Conservation (phyloP, 1,140 invertebrate species). For the Neotoxoptera formosana region DNA sequence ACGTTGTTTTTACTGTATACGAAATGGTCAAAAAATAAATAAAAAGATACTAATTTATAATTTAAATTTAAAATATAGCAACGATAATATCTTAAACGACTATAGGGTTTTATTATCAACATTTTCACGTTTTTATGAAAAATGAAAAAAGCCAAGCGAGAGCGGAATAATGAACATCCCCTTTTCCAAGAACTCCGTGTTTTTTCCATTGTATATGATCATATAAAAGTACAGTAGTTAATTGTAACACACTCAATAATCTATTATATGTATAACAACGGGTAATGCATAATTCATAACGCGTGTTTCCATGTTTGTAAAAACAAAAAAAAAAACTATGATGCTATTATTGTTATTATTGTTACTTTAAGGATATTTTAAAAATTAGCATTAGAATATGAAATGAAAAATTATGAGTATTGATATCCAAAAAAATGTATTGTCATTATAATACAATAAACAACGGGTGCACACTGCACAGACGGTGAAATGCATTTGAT, state of each 20-base stretch:
- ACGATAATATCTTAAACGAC: background rate
- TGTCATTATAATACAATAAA: too few species aligned
- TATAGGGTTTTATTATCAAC: background rate
- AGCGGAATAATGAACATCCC: too few species aligned
- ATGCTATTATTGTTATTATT: too few species aligned
- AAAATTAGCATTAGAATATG: background rate
- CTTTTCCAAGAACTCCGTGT: fast-evolving
- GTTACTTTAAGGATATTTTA: too few species aligned
- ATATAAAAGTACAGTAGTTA: too few species aligned
- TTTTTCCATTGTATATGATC: too few species aligned
- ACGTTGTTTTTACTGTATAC: background rate
- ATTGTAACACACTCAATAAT: too few species aligned
- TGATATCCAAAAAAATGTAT: background rate
- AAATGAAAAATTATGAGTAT: background rate
- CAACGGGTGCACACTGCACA: background rate
- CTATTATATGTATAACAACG: too few species aligned
- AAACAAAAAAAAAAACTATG: too few species aligned
- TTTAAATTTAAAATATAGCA: background rate
- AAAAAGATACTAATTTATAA: background rate
- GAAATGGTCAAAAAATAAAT: background rate
- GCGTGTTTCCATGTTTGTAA: background rate
- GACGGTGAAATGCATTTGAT: background rate
- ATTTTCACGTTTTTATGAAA: background rate
- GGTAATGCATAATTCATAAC: background rate
- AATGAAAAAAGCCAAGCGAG: too few species aligned